Base-by-base conservation (phyloP, 2,113 vertebrate species). In the Coreoperca whiteheadi region DNA sequence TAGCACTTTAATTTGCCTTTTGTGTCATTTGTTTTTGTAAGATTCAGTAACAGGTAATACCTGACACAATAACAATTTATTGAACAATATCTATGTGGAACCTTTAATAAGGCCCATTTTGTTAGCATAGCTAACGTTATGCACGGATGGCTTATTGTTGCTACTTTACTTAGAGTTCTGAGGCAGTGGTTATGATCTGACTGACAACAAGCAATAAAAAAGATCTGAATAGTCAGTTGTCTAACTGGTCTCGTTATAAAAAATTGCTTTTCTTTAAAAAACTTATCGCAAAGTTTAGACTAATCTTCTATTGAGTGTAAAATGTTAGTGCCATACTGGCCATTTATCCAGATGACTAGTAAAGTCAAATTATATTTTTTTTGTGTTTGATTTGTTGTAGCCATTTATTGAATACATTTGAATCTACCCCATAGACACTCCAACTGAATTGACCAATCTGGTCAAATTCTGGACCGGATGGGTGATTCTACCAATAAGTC, bases 401-500 rank as follows among this genome's bases (percentile, higher is more conserved):
- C 41, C 41, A 43, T 43, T 43, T 43, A 43, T 43, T 43, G 14
- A 43, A 43, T 14, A 2, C 2, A 41, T 41, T 64, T 67, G 0
- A 48, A 41, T n/a, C 30, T 64, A 9, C 28, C 53, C 46, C 46
- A 72, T 18, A 80, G 59, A 25, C 43, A 32, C 48, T 56, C n/a
- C 59, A 67, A 60, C 53, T 46, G 60, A 79, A 50, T 0, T 60
- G 56, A 39, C 23, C 2, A 10, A 21, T 8, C 61, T 74, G 28
- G 14, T 81, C 25, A 74, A 81, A 66, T 81, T 81, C 60, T 73
- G 69, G 79, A 32, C 69, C 2, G 50, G 37, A n/a, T 81, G 23
- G 39, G 63, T 66, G 78, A 14, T 81, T 25, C 50, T 73, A 12
- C 69, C 63, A 67, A 5, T 1, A 12, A 74, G 28, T 51, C 53